phyloP scores from a whole-genome alignment of 2,113 vertebrate species.

The Cavia aperea region DNA sequence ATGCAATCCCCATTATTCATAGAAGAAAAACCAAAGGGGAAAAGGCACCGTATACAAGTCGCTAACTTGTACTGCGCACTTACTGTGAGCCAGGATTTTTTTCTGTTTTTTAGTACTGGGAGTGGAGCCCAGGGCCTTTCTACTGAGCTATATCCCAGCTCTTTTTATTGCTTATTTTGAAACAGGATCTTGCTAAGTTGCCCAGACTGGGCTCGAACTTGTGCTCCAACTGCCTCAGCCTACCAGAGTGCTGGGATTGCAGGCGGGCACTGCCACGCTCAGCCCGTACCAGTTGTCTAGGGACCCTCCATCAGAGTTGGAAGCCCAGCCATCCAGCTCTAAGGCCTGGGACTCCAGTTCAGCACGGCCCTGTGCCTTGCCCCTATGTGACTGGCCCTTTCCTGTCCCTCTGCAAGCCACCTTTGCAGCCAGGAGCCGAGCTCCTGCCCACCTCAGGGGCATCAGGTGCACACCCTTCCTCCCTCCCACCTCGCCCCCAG shows the following conservation, averaged over 20 bases:
- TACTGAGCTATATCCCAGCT: not conserved
- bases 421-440: not conserved
- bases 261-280: not conserved
- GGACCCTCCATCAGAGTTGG: not conserved
- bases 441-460: not conserved
- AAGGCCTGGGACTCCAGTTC: not conserved
- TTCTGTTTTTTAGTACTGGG: not conserved
- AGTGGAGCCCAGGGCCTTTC: not conserved
- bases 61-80: not conserved
- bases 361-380: not conserved
- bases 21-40: not conserved
- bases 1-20: not conserved
- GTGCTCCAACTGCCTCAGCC: not conserved
- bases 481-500: not conserved
- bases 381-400: rapidly evolving
- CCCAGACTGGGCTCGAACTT: not conserved
- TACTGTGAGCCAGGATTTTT: not conserved
- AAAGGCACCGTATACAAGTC: not conserved
- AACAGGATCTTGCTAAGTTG: not conserved
- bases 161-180: not conserved
- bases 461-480: not conserved
- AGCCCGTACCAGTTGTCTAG: not conserved
- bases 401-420: not conserved
- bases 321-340: not conserved
- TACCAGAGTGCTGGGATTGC: not conserved